These are phyloP conservation scores for Aelia acuminata DNA, from an alignment of 2,888 invertebrate genomes.

Conservation along the genomic window DNA sequence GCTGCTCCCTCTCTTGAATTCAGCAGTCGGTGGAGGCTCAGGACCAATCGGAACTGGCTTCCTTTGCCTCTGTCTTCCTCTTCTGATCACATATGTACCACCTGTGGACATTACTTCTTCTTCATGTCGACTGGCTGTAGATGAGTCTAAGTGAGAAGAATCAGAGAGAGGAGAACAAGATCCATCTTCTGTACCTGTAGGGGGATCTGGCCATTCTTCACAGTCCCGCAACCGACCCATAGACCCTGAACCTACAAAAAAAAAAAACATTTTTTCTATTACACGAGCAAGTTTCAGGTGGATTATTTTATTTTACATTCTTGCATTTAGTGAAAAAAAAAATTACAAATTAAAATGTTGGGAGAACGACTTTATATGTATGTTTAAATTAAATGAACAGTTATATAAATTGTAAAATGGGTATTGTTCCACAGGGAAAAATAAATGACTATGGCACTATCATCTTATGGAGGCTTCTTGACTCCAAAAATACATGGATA, in stretches of 20 bases:
- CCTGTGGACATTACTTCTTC: slow-evolving; percentile 73
- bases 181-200: slow-evolving; percentile 78
- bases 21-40: slow-evolving; percentile 67
- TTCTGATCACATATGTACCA: slow-evolving; percentile 87
- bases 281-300: too few relatives aligned
- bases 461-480: too few relatives aligned
- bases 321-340: too few relatives aligned
- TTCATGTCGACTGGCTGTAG: slow-evolving; percentile 63
- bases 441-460: too few relatives aligned
- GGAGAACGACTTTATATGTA: too few relatives aligned
- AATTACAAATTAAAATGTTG: not conserved
- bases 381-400: too few relatives aligned
- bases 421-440: too few relatives aligned
- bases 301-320: too few relatives aligned
- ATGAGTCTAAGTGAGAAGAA: slow-evolving; percentile 66
- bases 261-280: too few relatives aligned
- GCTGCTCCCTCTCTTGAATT: slow-evolving; percentile 80
- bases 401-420: too few relatives aligned
- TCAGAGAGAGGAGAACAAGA: slow-evolving; percentile 75
- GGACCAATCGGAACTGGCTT: slow-evolving; percentile 72
- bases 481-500: too few relatives aligned
- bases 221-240: slow-evolving; percentile 79
- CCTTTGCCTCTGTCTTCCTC: slow-evolving; percentile 78
- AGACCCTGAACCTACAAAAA: slow-evolving; percentile 77
- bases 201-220: slow-evolving; percentile 84